phyloP scores from a whole-genome alignment of 2,888 invertebrate species.

The Xestia xanthographa region DNA sequence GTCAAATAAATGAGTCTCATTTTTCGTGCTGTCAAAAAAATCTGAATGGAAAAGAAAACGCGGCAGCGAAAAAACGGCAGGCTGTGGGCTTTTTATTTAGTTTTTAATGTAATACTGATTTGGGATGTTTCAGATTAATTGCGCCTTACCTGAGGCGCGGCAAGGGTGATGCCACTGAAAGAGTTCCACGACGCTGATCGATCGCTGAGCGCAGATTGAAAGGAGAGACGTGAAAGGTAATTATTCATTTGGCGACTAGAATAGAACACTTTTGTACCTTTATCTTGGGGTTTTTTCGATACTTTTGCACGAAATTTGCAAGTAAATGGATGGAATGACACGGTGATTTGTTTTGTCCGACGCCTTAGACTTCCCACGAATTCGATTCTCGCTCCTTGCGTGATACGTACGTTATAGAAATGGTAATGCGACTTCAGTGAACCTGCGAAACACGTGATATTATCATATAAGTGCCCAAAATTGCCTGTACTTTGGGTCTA shows the following conservation, averaged over 20 bases:
- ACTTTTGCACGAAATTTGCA: conserved; percentile 90
- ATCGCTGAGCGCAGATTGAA: conserved; percentile 89
- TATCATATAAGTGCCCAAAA: conserved; percentile 66
- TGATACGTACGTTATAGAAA: conserved; percentile 69
- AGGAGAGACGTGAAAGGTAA: conserved; percentile 90
- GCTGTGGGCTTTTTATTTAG: conserved; percentile 88
- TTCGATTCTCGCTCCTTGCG: conserved; percentile 75
- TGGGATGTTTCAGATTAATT: conserved; percentile 91
- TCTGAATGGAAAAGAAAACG: conserved; percentile 90
- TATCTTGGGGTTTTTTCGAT: conserved; percentile 87
- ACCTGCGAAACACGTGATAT: conserved; percentile 61
- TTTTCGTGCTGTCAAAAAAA: conserved; percentile 91
- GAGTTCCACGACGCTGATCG: conserved; percentile 90
- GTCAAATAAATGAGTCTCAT: conserved; percentile 91
- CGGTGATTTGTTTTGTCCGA: conserved; percentile 87
- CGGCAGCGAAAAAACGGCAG: conserved; percentile 87
- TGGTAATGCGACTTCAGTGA: conserved; percentile 67
- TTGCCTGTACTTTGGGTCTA: conserved; percentile 59
- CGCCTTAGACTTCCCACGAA: conserved; percentile 85
- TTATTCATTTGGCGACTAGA: conserved; percentile 91
- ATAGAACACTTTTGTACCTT: conserved; percentile 90
- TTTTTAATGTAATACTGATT: conserved; percentile 91
- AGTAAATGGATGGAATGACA: conserved; percentile 89
- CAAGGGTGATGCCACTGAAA: conserved; percentile 89
- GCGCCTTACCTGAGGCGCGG: conserved; percentile 88